Evolutionary conservation across 2,888 invertebrate species (phyloP).

Genomic region (Andrena fulva): DNA sequence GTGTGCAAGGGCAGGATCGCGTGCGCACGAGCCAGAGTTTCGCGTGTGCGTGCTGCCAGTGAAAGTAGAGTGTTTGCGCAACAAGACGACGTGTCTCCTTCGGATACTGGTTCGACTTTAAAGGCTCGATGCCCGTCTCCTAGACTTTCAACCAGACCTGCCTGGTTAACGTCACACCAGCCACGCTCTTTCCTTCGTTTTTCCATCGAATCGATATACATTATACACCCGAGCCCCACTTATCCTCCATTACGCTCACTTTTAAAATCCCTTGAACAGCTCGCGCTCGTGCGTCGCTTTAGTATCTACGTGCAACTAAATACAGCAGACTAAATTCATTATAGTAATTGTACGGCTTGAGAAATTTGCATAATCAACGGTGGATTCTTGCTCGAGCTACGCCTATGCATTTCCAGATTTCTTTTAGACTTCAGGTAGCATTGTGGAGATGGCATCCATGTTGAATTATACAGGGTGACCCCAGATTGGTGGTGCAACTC

Average conservation of each 20-base stretch:
- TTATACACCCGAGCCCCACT: background rate
- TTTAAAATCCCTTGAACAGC: background rate
- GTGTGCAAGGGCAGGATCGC: slow-evolving; percentile 52
- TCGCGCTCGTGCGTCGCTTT: background rate
- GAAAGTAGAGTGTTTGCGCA: slow-evolving; percentile 83
- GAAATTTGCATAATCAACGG: too few species aligned
- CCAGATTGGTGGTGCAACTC: too few species aligned
- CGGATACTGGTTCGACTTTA: slow-evolving; percentile 78
- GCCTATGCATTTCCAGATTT: too few species aligned
- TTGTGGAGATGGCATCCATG: too few species aligned
- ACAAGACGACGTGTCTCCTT: slow-evolving; percentile 80
- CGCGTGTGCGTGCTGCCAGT: slow-evolving; percentile 69
- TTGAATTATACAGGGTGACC: too few species aligned
- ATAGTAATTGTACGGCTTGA: too few species aligned
- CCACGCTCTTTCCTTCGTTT: slow-evolving; percentile 19
- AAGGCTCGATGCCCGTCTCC: slow-evolving; percentile 75
- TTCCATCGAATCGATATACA: slow-evolving; percentile 18
- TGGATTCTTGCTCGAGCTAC: too few species aligned
- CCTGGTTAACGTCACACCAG: slow-evolving; percentile 61
- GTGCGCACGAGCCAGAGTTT: slow-evolving; percentile 52
- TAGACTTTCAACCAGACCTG: slow-evolving; percentile 57
- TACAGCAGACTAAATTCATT: too few species aligned
- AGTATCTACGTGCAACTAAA: too few species aligned
- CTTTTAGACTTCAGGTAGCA: too few species aligned
- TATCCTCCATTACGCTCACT: background rate